Evolutionary conservation across 1,140 invertebrate genomes (phyloP).

Genomic region (Cotesia typhae): DNA sequence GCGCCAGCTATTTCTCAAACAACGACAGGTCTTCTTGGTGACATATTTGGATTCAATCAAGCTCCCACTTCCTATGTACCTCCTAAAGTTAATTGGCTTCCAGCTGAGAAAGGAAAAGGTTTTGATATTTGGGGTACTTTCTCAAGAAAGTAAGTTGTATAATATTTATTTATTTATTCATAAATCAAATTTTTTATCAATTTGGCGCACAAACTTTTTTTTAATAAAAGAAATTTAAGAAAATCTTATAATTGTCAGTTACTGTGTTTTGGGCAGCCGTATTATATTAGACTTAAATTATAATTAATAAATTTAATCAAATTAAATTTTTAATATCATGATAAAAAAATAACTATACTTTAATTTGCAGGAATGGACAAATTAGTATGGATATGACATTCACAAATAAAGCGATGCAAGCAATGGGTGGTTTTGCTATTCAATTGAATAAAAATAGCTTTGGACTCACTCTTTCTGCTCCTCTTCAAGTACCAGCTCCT

Average conservation of each 20-base stretch:
- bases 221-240: too few relatives aligned
- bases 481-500: conserved; percentile 80
- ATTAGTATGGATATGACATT: conserved; percentile 97
- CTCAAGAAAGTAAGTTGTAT: conserved; percentile 71
- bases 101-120: conserved; percentile 96
- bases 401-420: conserved; percentile 97
- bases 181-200: too few relatives aligned
- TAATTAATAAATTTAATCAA: too few relatives aligned
- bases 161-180: background rate
- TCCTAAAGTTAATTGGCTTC: conserved; percentile 91
- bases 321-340: too few relatives aligned
- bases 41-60: conserved; percentile 86
- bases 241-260: too few relatives aligned
- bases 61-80: conserved; percentile 75
- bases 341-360: background rate
- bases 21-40: conserved; percentile 81
- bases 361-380: conserved; percentile 74
- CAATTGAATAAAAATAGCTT: conserved; percentile 99
- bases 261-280: too few relatives aligned
- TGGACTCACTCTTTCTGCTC: conserved; percentile 85
- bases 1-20: conserved; percentile 63
- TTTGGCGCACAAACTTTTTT: too few relatives aligned
- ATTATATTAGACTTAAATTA: too few relatives aligned
- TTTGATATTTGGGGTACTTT: conserved; percentile 97
- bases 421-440: conserved; percentile 95